These are phyloP conservation scores for Reticulitermes speratus DNA, from an alignment of 1,140 invertebrate species.

Conservation along the genomic window DNA sequence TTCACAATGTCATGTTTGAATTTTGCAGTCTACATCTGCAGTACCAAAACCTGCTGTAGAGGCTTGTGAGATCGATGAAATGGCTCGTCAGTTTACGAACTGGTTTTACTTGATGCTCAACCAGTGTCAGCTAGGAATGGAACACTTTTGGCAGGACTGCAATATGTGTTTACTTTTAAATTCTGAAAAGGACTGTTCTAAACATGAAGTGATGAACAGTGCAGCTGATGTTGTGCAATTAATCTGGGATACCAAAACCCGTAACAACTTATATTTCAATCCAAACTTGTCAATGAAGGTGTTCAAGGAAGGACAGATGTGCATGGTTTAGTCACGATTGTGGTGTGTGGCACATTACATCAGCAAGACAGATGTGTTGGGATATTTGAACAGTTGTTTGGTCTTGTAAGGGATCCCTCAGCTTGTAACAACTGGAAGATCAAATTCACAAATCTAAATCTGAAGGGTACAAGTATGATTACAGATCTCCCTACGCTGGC, in stretches of 20 bases:
- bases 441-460: slow-evolving; percentile 46
- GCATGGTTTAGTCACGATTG: slow-evolving; percentile 60
- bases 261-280: slow-evolving; percentile 58
- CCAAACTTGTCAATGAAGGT: slow-evolving; percentile 57
- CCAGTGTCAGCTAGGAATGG: slow-evolving; percentile 46
- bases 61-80: slow-evolving; percentile 39
- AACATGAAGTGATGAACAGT: slow-evolving; percentile 38
- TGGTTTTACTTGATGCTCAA: slow-evolving; percentile 65
- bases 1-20: too few species aligned
- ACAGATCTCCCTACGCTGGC: slow-evolving; percentile 9
- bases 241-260: slow-evolving; percentile 44
- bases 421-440: slow-evolving; percentile 62
- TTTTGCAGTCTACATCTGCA: not conserved
- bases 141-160: slow-evolving; percentile 60
- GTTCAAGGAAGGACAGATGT: slow-evolving; percentile 55
- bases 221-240: slow-evolving; percentile 43
- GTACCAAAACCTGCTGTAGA: slow-evolving; percentile 31
- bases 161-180: slow-evolving; percentile 39
- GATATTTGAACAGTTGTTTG: slow-evolving; percentile 64
- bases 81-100: slow-evolving; percentile 55
- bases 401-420: slow-evolving; percentile 57
- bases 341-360: slow-evolving; percentile 63
- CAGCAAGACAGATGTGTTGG: slow-evolving; percentile 50
- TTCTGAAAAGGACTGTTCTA: slow-evolving; percentile 39
- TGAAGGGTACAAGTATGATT: slow-evolving; percentile 24